A percentile compares a stretch with the other conserved stretches of the same genome.
Conservation (phyloP, 1,140 invertebrate species). For the Arion vulgaris region DNA sequence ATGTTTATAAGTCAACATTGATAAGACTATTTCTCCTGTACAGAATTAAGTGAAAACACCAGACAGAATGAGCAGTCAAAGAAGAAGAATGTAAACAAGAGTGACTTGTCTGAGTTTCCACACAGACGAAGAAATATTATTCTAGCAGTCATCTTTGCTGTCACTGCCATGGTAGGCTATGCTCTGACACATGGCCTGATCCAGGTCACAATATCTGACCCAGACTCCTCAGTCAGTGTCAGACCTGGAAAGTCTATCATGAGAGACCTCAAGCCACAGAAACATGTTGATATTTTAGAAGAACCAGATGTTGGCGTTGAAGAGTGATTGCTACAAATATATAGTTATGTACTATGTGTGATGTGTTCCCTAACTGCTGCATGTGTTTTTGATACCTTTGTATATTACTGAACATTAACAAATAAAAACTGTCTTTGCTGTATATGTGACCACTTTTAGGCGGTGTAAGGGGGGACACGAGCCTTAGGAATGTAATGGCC, state of each 20-base stretch:
- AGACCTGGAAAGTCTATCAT: neutral
- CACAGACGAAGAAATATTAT: slow-evolving; percentile 78
- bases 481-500: too few relatives aligned
- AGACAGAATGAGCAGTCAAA: slow-evolving; percentile 57
- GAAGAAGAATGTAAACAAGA: slow-evolving; percentile 60
- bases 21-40: neutral
- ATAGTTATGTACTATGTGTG: too few relatives aligned
- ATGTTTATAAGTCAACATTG: too few relatives aligned
- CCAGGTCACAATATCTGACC: slow-evolving; percentile 50
- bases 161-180: slow-evolving; percentile 76
- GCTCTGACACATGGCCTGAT: slow-evolving; percentile 77
- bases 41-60: slow-evolving; percentile 61
- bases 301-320: neutral
- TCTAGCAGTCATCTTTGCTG: slow-evolving; percentile 76
- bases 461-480: too few relatives aligned
- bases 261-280: neutral
- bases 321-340: neutral
- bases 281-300: neutral
- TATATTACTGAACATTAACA: too few relatives aligned
- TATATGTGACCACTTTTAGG: too few relatives aligned
- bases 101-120: slow-evolving; percentile 75
- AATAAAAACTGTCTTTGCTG: too few relatives aligned
- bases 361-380: too few relatives aligned
- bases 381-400: too few relatives aligned
- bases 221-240: neutral